Percentiles rank a stretch among this genome's conserved stretches.
Evolutionary conservation across 2,888 invertebrate species (phyloP).

Genomic region (Podotricha telesiphe): DNA sequence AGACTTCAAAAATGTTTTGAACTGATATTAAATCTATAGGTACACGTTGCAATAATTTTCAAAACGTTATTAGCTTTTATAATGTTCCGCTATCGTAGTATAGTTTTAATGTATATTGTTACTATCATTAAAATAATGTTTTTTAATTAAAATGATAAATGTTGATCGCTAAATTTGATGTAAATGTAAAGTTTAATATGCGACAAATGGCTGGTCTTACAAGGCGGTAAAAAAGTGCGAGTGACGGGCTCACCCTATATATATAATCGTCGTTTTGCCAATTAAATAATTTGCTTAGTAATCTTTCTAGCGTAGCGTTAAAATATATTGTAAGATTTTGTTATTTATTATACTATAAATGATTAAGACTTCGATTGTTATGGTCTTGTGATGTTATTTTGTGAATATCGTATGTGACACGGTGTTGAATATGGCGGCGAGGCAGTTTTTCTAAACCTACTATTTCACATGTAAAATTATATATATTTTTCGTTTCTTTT

Average conservation of each 20-base stretch:
- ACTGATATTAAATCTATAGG: slow-evolving; percentile 49
- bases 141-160: slow-evolving; percentile 37
- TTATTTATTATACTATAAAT: slow-evolving; percentile 81
- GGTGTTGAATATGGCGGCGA: slow-evolving; percentile 6
- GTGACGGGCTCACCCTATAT: slow-evolving; percentile 43
- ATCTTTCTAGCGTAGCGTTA: slow-evolving; percentile 70
- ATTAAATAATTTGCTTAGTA: slow-evolving; percentile 72
- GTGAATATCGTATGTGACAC: slow-evolving; percentile 50
- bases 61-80: slow-evolving; percentile 72
- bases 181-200: slow-evolving; percentile 45
- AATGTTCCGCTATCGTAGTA: slow-evolving; percentile 68
- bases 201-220: slow-evolving; percentile 37
- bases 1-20: slow-evolving; percentile 38
- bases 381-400: slow-evolving; percentile 65
- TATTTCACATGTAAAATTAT: slow-evolving; percentile 7
- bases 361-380: slow-evolving; percentile 76
- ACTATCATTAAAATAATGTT: slow-evolving; percentile 40
- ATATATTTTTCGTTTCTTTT: slow-evolving; percentile 1
- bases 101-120: slow-evolving; percentile 55
- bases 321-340: slow-evolving; percentile 70
- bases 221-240: slow-evolving; percentile 37
- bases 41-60: slow-evolving; percentile 64
- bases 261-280: slow-evolving; percentile 61
- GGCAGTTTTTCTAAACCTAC: slow-evolving; percentile 14
- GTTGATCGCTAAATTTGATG: slow-evolving; percentile 44